These are phyloP conservation scores for Chauna torquata DNA, from an alignment of 2,113 vertebrate species.

Conservation along the genomic window DNA sequence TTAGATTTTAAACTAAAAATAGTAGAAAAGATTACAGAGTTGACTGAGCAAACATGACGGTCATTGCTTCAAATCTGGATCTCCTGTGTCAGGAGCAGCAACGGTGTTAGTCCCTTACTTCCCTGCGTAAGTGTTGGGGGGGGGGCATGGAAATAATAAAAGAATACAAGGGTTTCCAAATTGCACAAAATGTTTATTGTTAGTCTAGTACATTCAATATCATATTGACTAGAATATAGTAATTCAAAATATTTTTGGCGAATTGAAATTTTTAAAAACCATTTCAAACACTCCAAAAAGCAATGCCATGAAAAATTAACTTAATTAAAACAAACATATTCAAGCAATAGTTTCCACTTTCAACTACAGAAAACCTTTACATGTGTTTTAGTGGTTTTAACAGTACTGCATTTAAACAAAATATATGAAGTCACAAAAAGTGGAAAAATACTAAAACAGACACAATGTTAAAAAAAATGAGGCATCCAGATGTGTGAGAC, in stretches of 20 bases:
- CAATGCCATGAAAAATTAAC: constrained; percentile 49
- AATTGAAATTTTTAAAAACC: constrained; percentile 57
- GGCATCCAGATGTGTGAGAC: constrained; percentile 57
- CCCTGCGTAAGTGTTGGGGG: rapidly evolving
- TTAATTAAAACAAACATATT: constrained; percentile 41
- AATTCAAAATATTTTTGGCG: constrained; percentile 58
- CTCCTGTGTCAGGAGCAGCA: not conserved
- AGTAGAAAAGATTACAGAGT: no score
- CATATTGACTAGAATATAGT: constrained; percentile 49
- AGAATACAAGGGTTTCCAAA: constrained; percentile 9
- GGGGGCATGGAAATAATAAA: not conserved
- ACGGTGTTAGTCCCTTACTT: no score
- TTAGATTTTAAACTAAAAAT: no score
- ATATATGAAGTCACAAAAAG: constrained; percentile 56
- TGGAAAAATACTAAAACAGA: constrained; percentile 71
- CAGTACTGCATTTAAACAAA: constrained; percentile 67
- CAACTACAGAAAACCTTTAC: constrained; percentile 55
- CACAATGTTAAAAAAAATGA: constrained; percentile 65
- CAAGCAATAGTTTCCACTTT: constrained; percentile 68
- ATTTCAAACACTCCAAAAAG: constrained; percentile 51
- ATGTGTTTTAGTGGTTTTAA: constrained; percentile 75
- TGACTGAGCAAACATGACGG: not conserved
- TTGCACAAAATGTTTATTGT: constrained; percentile 76
- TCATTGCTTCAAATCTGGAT: not conserved
- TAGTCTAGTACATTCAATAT: constrained; percentile 66